A percentile compares a stretch with the other conserved stretches of the same genome.
Evolutionary conservation across 1,140 invertebrate species (phyloP).

Genomic region (Gryon sp.): DNA sequence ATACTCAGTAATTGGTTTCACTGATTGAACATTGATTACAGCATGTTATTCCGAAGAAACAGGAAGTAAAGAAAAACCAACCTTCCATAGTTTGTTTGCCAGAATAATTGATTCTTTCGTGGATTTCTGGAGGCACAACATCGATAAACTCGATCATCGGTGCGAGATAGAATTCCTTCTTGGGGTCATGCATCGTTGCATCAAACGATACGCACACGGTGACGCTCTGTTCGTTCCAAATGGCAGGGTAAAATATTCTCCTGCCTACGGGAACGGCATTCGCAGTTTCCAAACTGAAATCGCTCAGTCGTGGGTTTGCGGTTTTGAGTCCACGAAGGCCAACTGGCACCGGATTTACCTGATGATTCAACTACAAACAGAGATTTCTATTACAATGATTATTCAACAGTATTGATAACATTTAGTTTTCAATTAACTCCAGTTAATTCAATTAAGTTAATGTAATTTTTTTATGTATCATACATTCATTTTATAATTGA

Average conservation of each 20-base stretch:
- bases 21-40: no score
- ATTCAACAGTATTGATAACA: no score
- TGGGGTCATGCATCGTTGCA: conserved; percentile 75
- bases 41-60: no score
- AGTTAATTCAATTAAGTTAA: no score
- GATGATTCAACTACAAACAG: conserved; percentile 85
- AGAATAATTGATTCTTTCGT: conserved; percentile 74
- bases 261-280: conserved; percentile 83
- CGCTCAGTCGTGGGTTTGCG: conserved; percentile 84
- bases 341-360: conserved; percentile 82
- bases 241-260: conserved; percentile 85
- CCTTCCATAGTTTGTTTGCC: conserved; percentile 83
- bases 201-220: conserved; percentile 86
- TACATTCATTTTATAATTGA: no score
- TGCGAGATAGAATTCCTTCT: conserved; percentile 82
- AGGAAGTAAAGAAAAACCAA: no score
- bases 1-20: no score
- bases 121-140: conserved; percentile 84
- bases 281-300: conserved; percentile 83
- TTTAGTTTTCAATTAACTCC: no score
- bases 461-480: no score
- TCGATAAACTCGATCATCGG: conserved; percentile 90
- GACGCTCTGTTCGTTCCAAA: conserved; percentile 85
- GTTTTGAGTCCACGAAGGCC: conserved; percentile 85
- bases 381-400: no score